Evolutionary conservation across 2,888 invertebrate species (phyloP).

Genomic region (Cephus pygmeus): DNA sequence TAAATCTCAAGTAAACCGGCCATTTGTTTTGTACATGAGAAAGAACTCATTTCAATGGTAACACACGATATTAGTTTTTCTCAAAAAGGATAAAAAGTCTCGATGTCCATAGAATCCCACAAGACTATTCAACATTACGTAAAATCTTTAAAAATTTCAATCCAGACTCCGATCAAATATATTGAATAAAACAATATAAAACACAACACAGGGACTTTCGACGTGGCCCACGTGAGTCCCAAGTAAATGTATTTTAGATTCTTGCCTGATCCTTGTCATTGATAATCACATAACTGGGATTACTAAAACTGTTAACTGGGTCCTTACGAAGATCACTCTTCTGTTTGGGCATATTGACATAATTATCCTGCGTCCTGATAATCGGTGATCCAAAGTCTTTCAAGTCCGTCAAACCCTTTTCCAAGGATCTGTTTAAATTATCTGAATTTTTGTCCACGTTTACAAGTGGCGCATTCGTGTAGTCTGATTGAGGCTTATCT

Average conservation of each 20-base stretch:
- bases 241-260: constrained; percentile 10
- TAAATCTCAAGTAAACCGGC: background rate
- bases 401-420: constrained; percentile 12
- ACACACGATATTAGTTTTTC: background rate
- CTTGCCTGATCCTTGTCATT: constrained; percentile 11
- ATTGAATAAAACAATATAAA: background rate
- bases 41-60: background rate
- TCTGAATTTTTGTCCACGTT: background rate
- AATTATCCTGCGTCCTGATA: constrained; percentile 65
- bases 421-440: background rate
- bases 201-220: background rate
- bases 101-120: background rate
- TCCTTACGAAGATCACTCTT: constrained; percentile 60
- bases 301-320: constrained; percentile 56
- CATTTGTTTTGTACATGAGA: background rate
- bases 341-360: constrained; percentile 69
- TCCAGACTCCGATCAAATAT: constrained; percentile 10
- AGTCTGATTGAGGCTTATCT: constrained; percentile 31
- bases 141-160: background rate
- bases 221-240: background rate
- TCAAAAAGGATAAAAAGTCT: background rate
- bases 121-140: background rate
- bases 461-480: constrained; percentile 50
- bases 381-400: constrained; percentile 51
- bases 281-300: constrained; percentile 63